Percentiles rank a stretch among this genome's conserved stretches.
These are phyloP conservation scores for Incurvaria masculella DNA, from an alignment of 2,888 invertebrate species.

Conservation along the genomic window DNA sequence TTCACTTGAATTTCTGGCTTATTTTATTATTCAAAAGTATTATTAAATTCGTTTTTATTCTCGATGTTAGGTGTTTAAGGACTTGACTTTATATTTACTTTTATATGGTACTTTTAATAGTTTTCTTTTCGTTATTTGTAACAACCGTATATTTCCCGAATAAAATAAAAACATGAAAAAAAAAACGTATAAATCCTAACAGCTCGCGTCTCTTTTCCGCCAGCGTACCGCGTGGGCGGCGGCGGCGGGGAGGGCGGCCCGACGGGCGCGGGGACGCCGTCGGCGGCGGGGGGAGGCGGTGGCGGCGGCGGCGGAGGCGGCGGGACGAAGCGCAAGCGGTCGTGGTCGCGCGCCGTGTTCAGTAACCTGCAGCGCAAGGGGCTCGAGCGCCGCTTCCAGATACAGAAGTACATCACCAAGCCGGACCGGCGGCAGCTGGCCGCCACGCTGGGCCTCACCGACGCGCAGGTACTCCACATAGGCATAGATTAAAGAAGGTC, in stretches of 20 bases:
- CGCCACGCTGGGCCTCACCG: slow-evolving; percentile 86
- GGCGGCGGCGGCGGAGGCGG: slow-evolving; percentile 50
- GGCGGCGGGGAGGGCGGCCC: too few species aligned
- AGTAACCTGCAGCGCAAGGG: slow-evolving; percentile 94
- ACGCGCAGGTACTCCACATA: slow-evolving; percentile 94
- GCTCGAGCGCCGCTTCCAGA: slow-evolving; percentile 85
- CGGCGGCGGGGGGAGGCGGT: slow-evolving; percentile 29
- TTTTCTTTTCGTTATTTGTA: too few species aligned
- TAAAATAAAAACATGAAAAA: too few species aligned
- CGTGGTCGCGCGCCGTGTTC: slow-evolving; percentile 95
- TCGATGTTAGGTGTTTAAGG: too few species aligned
- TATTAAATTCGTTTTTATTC: too few species aligned
- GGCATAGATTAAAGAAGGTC: too few species aligned
- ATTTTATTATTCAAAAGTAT: too few species aligned
- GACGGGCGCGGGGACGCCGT: slow-evolving; percentile 35
- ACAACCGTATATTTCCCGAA: too few species aligned
- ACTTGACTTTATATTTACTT: too few species aligned
- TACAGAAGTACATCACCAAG: slow-evolving; percentile 95
- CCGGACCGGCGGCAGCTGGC: slow-evolving; percentile 90
- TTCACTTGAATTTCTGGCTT: too few species aligned
- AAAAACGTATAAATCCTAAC: too few species aligned
- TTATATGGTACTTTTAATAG: too few species aligned
- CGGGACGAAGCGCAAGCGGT: slow-evolving; percentile 74
- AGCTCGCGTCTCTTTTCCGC: slow-evolving; percentile 17
- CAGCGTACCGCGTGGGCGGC: slow-evolving; percentile 46